phyloP scores from a whole-genome alignment of 2,113 vertebrate species.

The Physeter macrocephalus region DNA sequence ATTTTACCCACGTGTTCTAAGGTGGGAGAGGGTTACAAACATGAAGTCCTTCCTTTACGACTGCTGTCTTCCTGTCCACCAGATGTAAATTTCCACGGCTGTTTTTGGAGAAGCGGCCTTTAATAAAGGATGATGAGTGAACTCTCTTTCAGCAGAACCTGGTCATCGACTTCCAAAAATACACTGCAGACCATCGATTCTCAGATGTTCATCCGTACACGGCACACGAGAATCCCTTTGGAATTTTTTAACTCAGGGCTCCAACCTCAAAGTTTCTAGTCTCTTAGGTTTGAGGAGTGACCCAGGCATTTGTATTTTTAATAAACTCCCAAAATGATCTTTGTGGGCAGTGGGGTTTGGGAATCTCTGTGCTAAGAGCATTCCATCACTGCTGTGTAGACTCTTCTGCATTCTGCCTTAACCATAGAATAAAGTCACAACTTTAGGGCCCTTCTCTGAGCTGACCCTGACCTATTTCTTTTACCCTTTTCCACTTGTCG shows the following conservation, averaged over 20 bases:
- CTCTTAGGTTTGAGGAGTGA: background rate
- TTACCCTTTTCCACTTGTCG: background rate
- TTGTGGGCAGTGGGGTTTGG: background rate
- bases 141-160: background rate
- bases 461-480: background rate
- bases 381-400: fast-evolving
- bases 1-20: background rate
- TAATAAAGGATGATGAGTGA: background rate
- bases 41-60: background rate
- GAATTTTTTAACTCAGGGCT: background rate
- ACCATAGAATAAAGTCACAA: background rate
- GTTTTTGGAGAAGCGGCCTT: background rate
- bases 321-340: background rate
- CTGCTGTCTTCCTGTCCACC: background rate
- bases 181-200: background rate
- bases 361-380: background rate
- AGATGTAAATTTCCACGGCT: background rate
- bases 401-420: background rate
- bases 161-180: background rate
- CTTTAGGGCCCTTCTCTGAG: background rate
- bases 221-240: background rate
- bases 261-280: background rate
- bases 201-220: background rate
- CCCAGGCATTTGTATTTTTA: background rate
- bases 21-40: background rate